Conservation (phyloP, 2,888 invertebrate species). For the Omphaloscelis lunosa region DNA sequence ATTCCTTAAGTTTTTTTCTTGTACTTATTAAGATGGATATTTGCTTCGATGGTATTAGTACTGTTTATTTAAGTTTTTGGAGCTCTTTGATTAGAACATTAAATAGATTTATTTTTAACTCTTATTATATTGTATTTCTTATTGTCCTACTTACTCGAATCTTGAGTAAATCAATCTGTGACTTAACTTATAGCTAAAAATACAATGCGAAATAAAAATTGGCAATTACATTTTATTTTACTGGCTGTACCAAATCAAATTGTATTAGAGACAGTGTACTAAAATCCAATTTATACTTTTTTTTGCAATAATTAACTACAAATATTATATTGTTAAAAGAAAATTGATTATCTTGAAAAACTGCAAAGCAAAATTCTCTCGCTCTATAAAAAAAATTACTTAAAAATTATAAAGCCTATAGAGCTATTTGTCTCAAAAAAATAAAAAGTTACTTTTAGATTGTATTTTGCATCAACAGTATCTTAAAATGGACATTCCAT, state of each 20-base stretch:
- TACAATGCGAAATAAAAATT: background rate
- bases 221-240: background rate
- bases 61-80: constrained; percentile 1
- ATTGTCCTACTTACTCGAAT: background rate
- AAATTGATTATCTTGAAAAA: background rate
- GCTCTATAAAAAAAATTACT: background rate
- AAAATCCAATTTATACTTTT: background rate
- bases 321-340: background rate
- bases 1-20: background rate
- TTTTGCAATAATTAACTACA: constrained; percentile 7
- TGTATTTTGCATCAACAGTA: constrained; percentile 6
- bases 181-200: background rate
- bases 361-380: background rate
- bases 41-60: background rate
- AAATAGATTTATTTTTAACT: background rate
- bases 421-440: background rate
- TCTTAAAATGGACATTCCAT: constrained; percentile 16
- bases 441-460: background rate
- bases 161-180: no score
- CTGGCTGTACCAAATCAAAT: background rate
- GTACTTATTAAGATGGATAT: background rate
- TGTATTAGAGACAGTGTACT: background rate
- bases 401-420: background rate
- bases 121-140: background rate
- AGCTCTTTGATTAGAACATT: background rate